Evolutionary conservation across 2,113 vertebrate species (phyloP).

Genomic region (Oceanodroma tethys): DNA sequence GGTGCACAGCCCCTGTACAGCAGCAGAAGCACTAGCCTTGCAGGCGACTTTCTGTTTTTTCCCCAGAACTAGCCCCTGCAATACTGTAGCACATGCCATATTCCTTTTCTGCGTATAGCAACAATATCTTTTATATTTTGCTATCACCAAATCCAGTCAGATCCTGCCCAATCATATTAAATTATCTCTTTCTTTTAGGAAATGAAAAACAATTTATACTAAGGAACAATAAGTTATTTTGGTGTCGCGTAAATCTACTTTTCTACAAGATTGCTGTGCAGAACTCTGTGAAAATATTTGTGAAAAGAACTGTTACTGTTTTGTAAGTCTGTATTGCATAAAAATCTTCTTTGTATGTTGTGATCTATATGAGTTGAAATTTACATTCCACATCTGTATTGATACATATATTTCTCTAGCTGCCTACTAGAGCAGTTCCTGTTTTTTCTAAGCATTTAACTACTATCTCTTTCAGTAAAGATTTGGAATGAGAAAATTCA

Average conservation of each 20-base stretch:
- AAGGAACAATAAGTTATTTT: conserved; percentile 74
- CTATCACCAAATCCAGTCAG: conserved; percentile 18
- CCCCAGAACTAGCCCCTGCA: background rate
- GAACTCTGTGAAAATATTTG: conserved; percentile 76
- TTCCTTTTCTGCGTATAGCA: background rate
- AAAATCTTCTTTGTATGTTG: conserved; percentile 77
- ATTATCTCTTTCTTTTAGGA: conserved; percentile 49
- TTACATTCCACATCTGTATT: conserved; percentile 58
- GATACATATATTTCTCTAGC: conserved; percentile 34
- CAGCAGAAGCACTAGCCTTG: background rate
- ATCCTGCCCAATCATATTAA: conserved; percentile 22
- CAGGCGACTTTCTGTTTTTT: background rate
- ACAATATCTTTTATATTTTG: background rate
- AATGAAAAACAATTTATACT: conserved; percentile 69
- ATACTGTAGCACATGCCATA: background rate
- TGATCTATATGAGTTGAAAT: conserved; percentile 63
- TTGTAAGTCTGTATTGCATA: conserved; percentile 75
- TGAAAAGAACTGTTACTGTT: conserved; percentile 69
- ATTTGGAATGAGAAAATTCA: conserved; percentile 76
- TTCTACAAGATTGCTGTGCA: conserved; percentile 79
- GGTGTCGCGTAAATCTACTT: conserved; percentile 76
- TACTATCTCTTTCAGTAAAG: conserved; percentile 68
- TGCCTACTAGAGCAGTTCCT: conserved; percentile 26
- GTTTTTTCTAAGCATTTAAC: conserved; percentile 41
- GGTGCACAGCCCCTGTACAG: background rate